A percentile compares a stretch with the other conserved stretches of the same genome.
Conservation (phyloP, 2,797 vertebrate species). For the Loriculus beryllinus region DNA sequence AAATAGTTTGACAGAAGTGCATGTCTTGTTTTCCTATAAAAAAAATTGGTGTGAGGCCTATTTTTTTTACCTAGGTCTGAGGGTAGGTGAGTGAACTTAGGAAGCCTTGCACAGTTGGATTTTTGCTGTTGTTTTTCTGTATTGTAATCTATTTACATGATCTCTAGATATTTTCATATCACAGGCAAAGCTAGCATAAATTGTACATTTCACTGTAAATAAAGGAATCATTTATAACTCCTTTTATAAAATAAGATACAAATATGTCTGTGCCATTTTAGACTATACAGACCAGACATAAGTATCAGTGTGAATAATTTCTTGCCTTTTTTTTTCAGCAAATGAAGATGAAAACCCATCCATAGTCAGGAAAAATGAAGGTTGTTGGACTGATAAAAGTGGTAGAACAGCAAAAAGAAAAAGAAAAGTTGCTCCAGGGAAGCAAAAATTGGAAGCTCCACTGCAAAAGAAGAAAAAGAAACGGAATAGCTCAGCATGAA, state of each 20-base stretch:
- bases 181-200: neutral
- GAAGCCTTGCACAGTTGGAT: neutral
- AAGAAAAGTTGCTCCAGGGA: neutral
- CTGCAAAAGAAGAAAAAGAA: conserved; percentile 71
- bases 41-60: neutral
- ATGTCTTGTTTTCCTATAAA: neutral
- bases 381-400: neutral
- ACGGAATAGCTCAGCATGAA: neutral
- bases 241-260: neutral
- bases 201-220: neutral
- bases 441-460: conserved; percentile 28
- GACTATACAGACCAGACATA: neutral
- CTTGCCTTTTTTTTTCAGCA: conserved; percentile 64
- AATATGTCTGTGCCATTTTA: neutral
- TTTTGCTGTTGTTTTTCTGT: neutral
- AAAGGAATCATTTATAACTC: neutral
- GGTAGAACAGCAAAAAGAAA: conserved; percentile 7
- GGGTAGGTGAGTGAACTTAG: neutral
- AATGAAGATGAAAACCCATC: conserved; percentile 36
- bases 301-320: neutral
- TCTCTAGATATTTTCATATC: neutral
- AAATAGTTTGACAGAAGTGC: neutral
- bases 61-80: neutral
- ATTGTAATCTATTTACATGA: neutral
- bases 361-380: neutral